Percentiles rank a stretch among this genome's conserved stretches.
Conservation (phyloP, 2,797 vertebrate genomes). For the Myotis pilosus region DNA sequence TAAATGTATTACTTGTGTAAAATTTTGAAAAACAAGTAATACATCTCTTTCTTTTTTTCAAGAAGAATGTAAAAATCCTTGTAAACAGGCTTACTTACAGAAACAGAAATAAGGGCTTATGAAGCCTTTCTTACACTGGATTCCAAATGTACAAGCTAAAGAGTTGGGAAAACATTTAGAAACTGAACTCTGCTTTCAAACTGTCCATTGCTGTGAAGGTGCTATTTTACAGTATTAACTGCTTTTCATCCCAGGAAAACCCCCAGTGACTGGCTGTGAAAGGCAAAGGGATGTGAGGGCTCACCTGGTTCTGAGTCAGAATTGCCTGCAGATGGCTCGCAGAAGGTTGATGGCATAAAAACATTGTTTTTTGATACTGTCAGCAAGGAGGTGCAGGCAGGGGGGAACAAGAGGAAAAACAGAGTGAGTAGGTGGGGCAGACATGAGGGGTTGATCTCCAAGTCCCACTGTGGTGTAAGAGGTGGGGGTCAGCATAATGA, state of each 20-base stretch:
- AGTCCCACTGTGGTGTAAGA: background rate
- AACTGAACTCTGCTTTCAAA: background rate
- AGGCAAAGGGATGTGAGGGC: background rate
- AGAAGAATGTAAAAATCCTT: background rate
- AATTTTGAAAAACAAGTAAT: background rate
- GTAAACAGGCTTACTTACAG: background rate
- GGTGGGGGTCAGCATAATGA: background rate
- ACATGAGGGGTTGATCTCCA: background rate
- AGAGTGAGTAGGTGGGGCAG: background rate
- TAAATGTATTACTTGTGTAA: background rate
- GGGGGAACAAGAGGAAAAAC: constrained; percentile 64
- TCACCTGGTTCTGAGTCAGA: constrained; percentile 96
- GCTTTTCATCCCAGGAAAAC: background rate
- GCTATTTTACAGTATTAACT: background rate
- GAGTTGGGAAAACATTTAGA: background rate
- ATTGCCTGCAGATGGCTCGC: constrained; percentile 94
- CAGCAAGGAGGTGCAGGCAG: constrained; percentile 37
- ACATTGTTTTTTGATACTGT: constrained; percentile 97
- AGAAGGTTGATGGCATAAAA: constrained; percentile 97
- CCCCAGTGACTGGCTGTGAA: background rate
- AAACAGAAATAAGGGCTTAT: background rate
- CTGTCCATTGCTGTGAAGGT: background rate
- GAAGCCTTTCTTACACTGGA: background rate
- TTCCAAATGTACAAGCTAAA: background rate
- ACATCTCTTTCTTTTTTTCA: background rate